A percentile compares a stretch with the other conserved stretches of the same genome.
phyloP scores from a whole-genome alignment of 2,888 invertebrate genomes.

The Brachycybe producta region DNA sequence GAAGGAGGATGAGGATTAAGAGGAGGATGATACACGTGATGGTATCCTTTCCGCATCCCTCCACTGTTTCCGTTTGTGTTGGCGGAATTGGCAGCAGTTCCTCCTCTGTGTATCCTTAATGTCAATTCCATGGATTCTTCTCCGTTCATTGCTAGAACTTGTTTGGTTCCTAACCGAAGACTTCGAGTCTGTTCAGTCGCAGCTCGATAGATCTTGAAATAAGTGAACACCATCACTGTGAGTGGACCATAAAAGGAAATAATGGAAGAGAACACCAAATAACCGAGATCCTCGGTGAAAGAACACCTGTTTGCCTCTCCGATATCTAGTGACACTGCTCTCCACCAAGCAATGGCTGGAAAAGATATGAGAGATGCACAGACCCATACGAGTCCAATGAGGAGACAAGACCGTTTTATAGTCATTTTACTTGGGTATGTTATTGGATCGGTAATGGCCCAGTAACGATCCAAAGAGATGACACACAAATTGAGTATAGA shows the following conservation, averaged over 20 bases:
- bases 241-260: conserved; percentile 96
- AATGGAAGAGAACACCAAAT: conserved; percentile 91
- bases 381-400: conserved; percentile 91
- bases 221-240: conserved; percentile 95
- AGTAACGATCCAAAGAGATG: conserved; percentile 89
- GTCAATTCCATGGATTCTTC: conserved; percentile 64
- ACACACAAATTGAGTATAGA: conserved; percentile 95
- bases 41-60: neutral
- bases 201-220: conserved; percentile 87
- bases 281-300: conserved; percentile 92
- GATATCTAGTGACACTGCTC: conserved; percentile 34
- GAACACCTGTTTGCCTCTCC: conserved; percentile 61
- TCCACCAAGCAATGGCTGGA: conserved; percentile 69
- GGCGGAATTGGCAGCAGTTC: conserved; percentile 39
- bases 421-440: conserved; percentile 94
- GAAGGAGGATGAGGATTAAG: neutral
- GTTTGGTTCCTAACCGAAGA: conserved; percentile 75
- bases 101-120: conserved; percentile 84
- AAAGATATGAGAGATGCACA: conserved; percentile 95
- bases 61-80: conserved; percentile 10
- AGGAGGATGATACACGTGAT: neutral
- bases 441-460: conserved; percentile 98
- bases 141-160: conserved; percentile 40
- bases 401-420: conserved; percentile 63
- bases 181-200: conserved; percentile 85